Evolutionary conservation across 2,888 invertebrate species (phyloP).

Genomic region (Panopea generosa): DNA sequence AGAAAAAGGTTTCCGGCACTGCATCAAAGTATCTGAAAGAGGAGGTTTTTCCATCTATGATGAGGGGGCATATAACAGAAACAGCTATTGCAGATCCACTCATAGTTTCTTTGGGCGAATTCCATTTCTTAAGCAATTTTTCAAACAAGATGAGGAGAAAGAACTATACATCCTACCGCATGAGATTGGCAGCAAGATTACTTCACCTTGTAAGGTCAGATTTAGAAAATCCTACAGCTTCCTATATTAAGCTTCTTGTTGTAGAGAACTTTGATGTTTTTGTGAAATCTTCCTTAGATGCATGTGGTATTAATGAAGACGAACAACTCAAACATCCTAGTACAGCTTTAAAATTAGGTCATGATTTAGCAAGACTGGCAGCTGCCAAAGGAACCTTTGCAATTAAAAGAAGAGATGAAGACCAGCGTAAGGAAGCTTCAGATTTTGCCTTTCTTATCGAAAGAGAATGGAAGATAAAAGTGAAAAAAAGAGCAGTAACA

Average conservation of each 20-base stretch:
- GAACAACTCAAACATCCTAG: constrained; percentile 37
- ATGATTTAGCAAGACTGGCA: constrained; percentile 22
- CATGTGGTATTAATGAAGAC: constrained; percentile 26
- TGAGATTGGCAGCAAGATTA: constrained; percentile 16
- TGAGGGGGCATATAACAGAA: constrained; percentile 11
- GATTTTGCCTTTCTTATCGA: constrained; percentile 17
- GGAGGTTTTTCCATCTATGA: constrained; percentile 39
- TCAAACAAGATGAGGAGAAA: constrained; percentile 19
- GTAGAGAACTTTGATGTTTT: constrained; percentile 28
- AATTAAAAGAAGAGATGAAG: constrained; percentile 19
- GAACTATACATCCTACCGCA: constrained; percentile 12
- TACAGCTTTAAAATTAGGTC: constrained; percentile 26
- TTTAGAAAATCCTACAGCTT: not conserved
- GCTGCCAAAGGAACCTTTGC: constrained; percentile 19
- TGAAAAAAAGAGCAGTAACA: constrained; percentile 7
- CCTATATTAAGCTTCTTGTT: constrained; percentile 10
- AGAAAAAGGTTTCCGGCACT: constrained; percentile 7
- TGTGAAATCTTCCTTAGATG: constrained; percentile 20
- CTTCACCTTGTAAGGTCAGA: constrained; percentile 12
- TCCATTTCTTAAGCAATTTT: constrained; percentile 23
- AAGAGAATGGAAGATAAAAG: constrained; percentile 30
- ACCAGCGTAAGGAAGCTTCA: constrained; percentile 23
- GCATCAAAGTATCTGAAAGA: constrained; percentile 14
- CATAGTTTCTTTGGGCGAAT: constrained; percentile 24
- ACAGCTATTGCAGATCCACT: constrained; percentile 28